Evolutionary conservation across 1,140 invertebrate species (phyloP), one percentile per base, ranked within the genome.

Genomic region (Microplitis demolitor): DNA sequence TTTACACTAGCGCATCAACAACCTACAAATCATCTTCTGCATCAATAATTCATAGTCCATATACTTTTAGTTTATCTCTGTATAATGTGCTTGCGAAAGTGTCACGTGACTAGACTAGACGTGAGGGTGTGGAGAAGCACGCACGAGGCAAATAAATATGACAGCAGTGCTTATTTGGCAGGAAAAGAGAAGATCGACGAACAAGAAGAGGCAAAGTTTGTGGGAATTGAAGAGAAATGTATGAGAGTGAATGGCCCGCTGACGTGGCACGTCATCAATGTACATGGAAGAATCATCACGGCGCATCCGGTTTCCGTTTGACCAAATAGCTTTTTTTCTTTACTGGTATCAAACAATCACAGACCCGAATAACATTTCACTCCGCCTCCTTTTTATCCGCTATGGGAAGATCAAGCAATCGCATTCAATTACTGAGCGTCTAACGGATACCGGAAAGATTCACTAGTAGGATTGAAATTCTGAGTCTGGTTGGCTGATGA

Each of bases 261-360:
- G 69, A 71, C 69, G 69, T 64, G 69, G 69, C 69, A 66, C 33
- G 35, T 66, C 61, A 61, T 64, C 61, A 53, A 71, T 66, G 51
- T 56, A 53, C 51, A 53, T 56, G 62, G 61, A 53, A 64, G 53
- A 71, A 51, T 64, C 39, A 69, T 56, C 16, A 45, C 4, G 4
- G 60, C 31, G 33, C 67, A 54, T 71, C 69, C 69, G 69, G 69
- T 63, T 71, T 71, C 69, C 69, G 60, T 61, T 71, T 33, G 16
- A 69, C 74, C 54, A 53, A 51, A 74, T 79, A 79, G 74, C 70
- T 82, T 77, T 78, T 78, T 73, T 74, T 72, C 69, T 69, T 16
- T 69, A 51, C 45, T 63, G 35, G 58, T 61, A 51, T 61, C 16
- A 14, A 33, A 16, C n/a, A 50, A 8, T 50, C 37, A 45, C 45